phyloP scores from a whole-genome alignment of 2,113 vertebrate species.

The Dicentrarchus labrax region DNA sequence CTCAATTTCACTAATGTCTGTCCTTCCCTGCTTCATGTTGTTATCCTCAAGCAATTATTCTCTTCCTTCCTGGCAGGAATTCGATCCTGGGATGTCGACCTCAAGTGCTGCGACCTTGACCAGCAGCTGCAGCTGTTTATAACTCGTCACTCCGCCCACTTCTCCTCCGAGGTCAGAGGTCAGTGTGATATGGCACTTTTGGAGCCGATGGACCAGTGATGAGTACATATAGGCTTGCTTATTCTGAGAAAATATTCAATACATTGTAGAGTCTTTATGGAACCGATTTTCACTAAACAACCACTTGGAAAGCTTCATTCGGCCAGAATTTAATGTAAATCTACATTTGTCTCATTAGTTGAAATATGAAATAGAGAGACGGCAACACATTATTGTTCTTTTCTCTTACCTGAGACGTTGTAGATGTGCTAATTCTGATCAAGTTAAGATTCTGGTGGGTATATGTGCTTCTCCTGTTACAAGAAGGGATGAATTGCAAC shows the following conservation, averaged over 20 bases:
- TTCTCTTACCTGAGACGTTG: background rate
- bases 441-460: background rate
- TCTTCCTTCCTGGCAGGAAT: slow-evolving; percentile 86
- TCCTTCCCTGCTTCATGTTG: slow-evolving; percentile 7
- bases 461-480: background rate
- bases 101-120: slow-evolving; percentile 89
- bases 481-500: background rate
- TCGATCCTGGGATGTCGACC: slow-evolving; percentile 92
- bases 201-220: background rate
- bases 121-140: slow-evolving; percentile 94
- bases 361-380: too few relatives aligned
- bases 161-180: slow-evolving; percentile 98
- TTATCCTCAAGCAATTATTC: slow-evolving; percentile 28
- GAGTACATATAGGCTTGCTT: background rate
- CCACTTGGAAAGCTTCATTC: background rate
- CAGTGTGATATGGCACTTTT: slow-evolving; percentile 71
- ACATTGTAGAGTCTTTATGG: background rate
- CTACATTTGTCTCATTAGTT: background rate
- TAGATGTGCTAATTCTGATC: background rate
- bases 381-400: background rate
- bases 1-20: slow-evolving; percentile 24
- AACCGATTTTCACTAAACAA: background rate
- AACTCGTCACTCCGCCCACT: slow-evolving; percentile 94
- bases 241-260: background rate
- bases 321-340: background rate